Percentiles rank a stretch among this genome's conserved stretches.
These are phyloP conservation scores for Pogoniulus pusillus DNA, from an alignment of 2,797 vertebrate genomes.

Conservation along the genomic window DNA sequence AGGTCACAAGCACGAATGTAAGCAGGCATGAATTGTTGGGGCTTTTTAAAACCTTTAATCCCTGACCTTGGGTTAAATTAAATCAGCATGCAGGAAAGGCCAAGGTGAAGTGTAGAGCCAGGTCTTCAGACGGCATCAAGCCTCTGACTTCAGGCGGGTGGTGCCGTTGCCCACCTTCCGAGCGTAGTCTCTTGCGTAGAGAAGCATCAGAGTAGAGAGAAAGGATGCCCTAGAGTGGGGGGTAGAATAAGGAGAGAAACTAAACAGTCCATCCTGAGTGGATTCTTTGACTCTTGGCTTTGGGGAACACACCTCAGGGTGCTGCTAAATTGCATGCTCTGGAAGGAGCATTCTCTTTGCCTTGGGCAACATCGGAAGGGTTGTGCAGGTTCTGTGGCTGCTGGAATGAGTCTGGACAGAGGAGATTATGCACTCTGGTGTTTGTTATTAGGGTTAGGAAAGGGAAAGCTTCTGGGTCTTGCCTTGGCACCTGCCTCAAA, in stretches of 20 bases:
- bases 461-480: neutral
- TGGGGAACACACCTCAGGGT: accelerated
- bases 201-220: neutral
- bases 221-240: neutral
- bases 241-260: neutral
- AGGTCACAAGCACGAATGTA: constrained; percentile 65
- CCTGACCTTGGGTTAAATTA: constrained; percentile 66
- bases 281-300: neutral
- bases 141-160: neutral
- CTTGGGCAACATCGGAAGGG: neutral
- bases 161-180: neutral
- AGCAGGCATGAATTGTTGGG: constrained; percentile 55
- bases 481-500: neutral
- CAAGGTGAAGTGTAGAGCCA: constrained; percentile 49
- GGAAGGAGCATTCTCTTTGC: neutral
- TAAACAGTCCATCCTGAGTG: neutral
- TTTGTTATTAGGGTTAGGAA: neutral
- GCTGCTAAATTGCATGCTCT: neutral
- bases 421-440: too few species aligned
- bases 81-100: constrained; percentile 34
- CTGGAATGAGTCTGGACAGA: neutral
- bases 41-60: constrained; percentile 28
- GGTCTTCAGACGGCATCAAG: constrained; percentile 20
- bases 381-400: neutral
- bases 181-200: neutral